Percentiles rank a stretch among this genome's conserved stretches.
phyloP scores from a whole-genome alignment of 2,113 vertebrate species.

The Baryphthengus martii region DNA sequence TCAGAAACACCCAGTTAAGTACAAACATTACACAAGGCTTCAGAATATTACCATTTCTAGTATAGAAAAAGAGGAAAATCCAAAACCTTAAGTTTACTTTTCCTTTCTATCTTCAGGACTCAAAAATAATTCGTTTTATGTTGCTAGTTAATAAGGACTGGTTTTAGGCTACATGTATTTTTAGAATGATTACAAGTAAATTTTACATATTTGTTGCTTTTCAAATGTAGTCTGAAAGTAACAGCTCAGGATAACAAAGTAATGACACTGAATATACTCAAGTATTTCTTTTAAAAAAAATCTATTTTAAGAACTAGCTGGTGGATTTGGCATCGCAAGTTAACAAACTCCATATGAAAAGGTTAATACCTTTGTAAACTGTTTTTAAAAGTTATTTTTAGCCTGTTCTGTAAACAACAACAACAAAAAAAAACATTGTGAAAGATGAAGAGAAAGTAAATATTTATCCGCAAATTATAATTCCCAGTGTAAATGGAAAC shows the following conservation, averaged over 20 bases:
- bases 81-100: not conserved
- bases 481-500: not conserved
- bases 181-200: not conserved
- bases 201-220: not conserved
- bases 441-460: not conserved
- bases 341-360: not conserved
- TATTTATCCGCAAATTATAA: not conserved
- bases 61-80: not conserved
- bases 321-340: not conserved
- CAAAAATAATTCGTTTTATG: not conserved
- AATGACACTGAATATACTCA: not conserved
- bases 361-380: not conserved
- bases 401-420: not conserved
- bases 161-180: not conserved
- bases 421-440: not conserved
- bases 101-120: not conserved
- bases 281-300: not conserved
- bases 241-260: not conserved
- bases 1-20: not conserved
- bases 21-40: not conserved
- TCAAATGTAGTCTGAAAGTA: not conserved
- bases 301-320: not conserved
- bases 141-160: not conserved
- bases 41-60: not conserved
- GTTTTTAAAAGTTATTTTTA: not conserved